Percentiles rank a stretch among this genome's conserved stretches.
Conservation (phyloP, 2,888 invertebrate species). For the Galeruca laticollis region DNA sequence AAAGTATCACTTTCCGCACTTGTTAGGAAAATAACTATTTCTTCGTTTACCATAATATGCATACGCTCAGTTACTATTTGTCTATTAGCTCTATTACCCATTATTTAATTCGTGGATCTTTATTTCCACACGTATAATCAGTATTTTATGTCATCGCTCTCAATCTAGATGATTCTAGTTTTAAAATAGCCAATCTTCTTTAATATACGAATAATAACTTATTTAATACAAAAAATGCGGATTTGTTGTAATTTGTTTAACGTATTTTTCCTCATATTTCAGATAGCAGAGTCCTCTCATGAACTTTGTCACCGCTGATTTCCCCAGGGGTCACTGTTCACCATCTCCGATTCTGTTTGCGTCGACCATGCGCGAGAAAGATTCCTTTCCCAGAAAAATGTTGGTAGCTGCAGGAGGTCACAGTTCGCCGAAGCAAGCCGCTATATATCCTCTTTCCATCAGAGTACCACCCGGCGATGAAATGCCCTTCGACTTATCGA, state of each 20-base stretch:
- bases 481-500: slow-evolving; percentile 78
- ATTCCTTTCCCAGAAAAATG: slow-evolving; percentile 92
- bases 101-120: too few species aligned
- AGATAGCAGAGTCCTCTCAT: slow-evolving; percentile 68
- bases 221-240: too few species aligned
- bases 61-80: too few species aligned
- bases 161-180: too few species aligned
- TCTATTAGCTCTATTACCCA: too few species aligned
- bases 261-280: slow-evolving; percentile 39
- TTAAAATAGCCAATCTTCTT: too few species aligned
- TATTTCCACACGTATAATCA: too few species aligned
- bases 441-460: slow-evolving; percentile 77
- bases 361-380: slow-evolving; percentile 89
- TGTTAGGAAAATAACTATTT: too few species aligned
- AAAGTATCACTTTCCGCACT: too few species aligned
- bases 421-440: slow-evolving; percentile 80
- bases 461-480: slow-evolving; percentile 70
- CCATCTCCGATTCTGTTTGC: slow-evolving; percentile 67
- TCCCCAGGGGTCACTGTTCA: slow-evolving; percentile 68
- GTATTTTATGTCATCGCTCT: too few species aligned
- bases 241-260: neutral
- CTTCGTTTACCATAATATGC: too few species aligned
- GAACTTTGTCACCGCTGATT: slow-evolving; percentile 81
- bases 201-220: too few species aligned
- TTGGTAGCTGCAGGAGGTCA: slow-evolving; percentile 71